A percentile compares a stretch with the other conserved stretches of the same genome.
These are phyloP conservation scores for Pemphigus obesinymphae DNA, from an alignment of 1,140 invertebrate species.

Conservation along the genomic window DNA sequence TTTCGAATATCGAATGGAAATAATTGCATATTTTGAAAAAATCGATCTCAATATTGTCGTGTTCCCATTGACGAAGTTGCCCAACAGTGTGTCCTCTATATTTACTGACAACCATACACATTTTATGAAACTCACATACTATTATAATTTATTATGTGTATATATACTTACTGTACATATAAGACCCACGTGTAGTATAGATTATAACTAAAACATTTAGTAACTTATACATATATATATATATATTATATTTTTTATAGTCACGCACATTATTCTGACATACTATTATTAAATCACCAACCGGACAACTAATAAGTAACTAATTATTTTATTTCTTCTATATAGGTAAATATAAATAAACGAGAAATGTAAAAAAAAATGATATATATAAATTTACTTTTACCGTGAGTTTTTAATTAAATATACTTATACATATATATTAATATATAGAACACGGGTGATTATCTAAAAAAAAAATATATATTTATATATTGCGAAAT, in stretches of 20 bases:
- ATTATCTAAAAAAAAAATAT: no score
- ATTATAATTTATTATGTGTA: not conserved
- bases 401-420: not conserved
- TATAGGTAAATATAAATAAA: not conserved
- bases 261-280: not conserved
- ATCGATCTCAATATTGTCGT: not conserved
- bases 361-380: not conserved
- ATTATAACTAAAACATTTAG: not conserved
- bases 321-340: not conserved
- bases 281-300: not conserved
- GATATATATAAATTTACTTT: not conserved
- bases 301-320: not conserved
- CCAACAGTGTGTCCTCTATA: not conserved
- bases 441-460: not conserved
- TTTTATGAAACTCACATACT: not conserved
- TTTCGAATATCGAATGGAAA: no score
- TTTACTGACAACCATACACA: not conserved
- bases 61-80: not conserved
- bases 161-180: not conserved
- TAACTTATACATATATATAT: not conserved
- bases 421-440: not conserved
- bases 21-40: conserved; percentile 9
- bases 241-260: not conserved
- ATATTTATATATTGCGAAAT: no score
- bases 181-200: not conserved